A percentile compares a stretch with the other conserved stretches of the same genome.
These are phyloP conservation scores for Caenorhabditis becei DNA, from an alignment of 2,888 invertebrate genomes.

Conservation along the genomic window DNA sequence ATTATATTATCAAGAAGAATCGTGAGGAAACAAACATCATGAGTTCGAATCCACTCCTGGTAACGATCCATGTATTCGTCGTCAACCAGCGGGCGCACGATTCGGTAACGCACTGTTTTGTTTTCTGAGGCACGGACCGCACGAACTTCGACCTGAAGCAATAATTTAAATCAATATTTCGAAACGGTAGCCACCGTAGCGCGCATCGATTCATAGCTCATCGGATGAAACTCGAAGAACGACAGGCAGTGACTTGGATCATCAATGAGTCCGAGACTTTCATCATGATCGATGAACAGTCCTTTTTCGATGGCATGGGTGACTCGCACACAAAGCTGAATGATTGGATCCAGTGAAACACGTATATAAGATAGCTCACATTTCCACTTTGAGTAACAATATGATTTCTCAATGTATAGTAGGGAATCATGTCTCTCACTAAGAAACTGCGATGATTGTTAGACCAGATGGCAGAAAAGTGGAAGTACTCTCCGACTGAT, in stretches of 20 bases:
- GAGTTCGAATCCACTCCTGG: background rate
- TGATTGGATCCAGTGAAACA: background rate
- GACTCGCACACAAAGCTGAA: constrained; percentile 40
- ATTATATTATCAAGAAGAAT: background rate
- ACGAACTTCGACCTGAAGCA: constrained; percentile 33
- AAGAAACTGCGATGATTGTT: constrained; percentile 35
- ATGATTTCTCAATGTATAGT: constrained; percentile 25
- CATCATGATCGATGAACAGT: constrained; percentile 39
- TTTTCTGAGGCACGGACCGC: constrained; percentile 42
- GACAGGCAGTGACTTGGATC: constrained; percentile 38
- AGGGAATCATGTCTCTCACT: constrained; percentile 24
- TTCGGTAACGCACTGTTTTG: constrained; percentile 45
- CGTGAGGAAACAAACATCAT: background rate
- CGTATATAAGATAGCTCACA: constrained; percentile 8
- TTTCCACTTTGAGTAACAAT: constrained; percentile 21
- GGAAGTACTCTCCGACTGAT: constrained; percentile 48
- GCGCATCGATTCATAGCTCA: constrained; percentile 1
- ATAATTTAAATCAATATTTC: background rate
- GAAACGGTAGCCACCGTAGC: constrained; percentile 9
- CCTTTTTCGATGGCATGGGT: background rate
- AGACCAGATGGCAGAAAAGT: constrained; percentile 46
- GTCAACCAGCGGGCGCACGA: constrained; percentile 15
- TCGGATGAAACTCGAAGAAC: constrained; percentile 34
- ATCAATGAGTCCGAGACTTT: constrained; percentile 52
- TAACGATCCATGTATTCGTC: background rate